These are phyloP conservation scores for Hydractinia symbiolongicarpus DNA, from an alignment of 30 jellyfish, hydroid and myxozoan genomes.

Conservation along the genomic window DNA sequence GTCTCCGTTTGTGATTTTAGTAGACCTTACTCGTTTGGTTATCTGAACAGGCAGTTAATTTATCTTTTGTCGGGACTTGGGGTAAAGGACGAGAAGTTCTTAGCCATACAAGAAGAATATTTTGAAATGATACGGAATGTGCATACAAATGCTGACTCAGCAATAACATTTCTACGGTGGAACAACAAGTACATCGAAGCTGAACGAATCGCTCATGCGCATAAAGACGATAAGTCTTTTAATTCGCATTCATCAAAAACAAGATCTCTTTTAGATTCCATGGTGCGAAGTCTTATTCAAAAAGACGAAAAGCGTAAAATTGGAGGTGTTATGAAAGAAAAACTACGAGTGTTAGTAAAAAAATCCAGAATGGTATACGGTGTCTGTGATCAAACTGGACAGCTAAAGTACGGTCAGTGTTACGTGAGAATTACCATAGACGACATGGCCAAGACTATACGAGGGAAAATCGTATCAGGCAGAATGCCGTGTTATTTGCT, in stretches of 20 bases:
- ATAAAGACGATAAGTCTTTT: neutral
- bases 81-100: conserved; percentile 16
- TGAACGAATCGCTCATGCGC: neutral
- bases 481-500: conserved; percentile 34
- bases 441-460: conserved; percentile 21
- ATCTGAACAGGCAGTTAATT: conserved; percentile 25
- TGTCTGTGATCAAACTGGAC: conserved; percentile 18
- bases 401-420: conserved; percentile 30
- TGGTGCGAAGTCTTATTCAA: neutral
- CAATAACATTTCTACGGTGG: conserved; percentile 19
- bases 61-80: conserved; percentile 28
- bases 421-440: conserved; percentile 15
- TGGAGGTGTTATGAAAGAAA: conserved; percentile 22
- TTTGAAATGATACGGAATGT: neutral
- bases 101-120: conserved; percentile 15
- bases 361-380: conserved; percentile 26
- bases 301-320: conserved; percentile 11
- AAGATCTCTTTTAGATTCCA: neutral
- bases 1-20: conserved; percentile 21
- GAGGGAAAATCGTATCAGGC: conserved; percentile 25
- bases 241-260: neutral
- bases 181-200: neutral
- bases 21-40: conserved; percentile 29
- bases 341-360: conserved; percentile 26
- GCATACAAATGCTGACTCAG: conserved; percentile 25